Percentiles rank a stretch among this genome's conserved stretches.
Conservation (phyloP, 1,140 invertebrate species). For the Belonocnema kinseyi region DNA sequence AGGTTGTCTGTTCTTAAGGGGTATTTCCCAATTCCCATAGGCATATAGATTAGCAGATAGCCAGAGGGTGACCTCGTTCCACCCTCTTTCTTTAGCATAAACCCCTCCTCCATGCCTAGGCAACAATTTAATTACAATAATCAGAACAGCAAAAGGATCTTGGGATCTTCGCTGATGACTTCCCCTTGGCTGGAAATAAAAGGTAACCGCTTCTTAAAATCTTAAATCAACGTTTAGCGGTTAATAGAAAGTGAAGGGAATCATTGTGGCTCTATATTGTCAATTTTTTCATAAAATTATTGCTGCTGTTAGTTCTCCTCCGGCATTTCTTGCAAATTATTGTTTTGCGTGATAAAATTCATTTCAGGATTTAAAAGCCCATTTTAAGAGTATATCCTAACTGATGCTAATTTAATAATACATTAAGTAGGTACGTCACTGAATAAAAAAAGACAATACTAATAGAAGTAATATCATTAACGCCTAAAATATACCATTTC, state of each 20-base stretch:
- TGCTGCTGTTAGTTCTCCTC: neutral
- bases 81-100: constrained; percentile 53
- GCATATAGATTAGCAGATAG: constrained; percentile 54
- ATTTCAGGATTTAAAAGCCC: constrained; percentile 6
- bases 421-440: neutral
- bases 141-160: constrained; percentile 64
- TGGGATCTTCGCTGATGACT: constrained; percentile 63
- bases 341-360: constrained; percentile 12
- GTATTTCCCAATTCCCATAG: constrained; percentile 44
- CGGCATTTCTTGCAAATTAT: constrained; percentile 19
- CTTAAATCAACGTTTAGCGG: constrained; percentile 57
- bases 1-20: constrained; percentile 49
- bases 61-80: constrained; percentile 49
- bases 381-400: constrained; percentile 9
- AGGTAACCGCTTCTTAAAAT: constrained; percentile 61
- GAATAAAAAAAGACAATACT: neutral
- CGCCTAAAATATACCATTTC: too few relatives aligned
- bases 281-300: constrained; percentile 26
- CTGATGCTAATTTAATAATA: constrained; percentile 21
- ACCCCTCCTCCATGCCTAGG: constrained; percentile 37
- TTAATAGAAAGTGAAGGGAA: constrained; percentile 42
- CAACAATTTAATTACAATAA: constrained; percentile 73
- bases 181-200: constrained; percentile 55
- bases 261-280: neutral
- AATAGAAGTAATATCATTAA: too few relatives aligned